phyloP scores from a whole-genome alignment of 2,888 invertebrate species.

The Cryptosula pallasiana region DNA sequence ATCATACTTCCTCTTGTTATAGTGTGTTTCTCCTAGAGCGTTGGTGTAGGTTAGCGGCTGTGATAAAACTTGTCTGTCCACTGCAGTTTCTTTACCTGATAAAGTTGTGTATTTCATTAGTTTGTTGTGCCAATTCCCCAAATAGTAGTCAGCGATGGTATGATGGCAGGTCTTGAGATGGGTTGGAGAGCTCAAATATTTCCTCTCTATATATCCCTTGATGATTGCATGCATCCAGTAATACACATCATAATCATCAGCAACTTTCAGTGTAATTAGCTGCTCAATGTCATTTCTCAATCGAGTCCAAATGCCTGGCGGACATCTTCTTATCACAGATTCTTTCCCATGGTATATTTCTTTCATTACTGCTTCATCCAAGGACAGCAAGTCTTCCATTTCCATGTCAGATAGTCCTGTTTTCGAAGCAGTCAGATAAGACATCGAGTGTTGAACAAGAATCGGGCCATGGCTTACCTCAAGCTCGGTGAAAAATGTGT shows the following conservation, averaged over 20 bases:
- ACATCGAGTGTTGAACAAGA: slow-evolving; percentile 37
- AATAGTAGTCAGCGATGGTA: slow-evolving; percentile 47
- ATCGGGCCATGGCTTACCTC: slow-evolving; percentile 38
- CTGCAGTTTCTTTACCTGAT: slow-evolving; percentile 27
- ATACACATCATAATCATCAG: slow-evolving; percentile 41
- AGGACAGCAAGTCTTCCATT: slow-evolving; percentile 50
- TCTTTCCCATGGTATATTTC: slow-evolving; percentile 33
- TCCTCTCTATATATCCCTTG: slow-evolving; percentile 32
- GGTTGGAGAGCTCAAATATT: slow-evolving; percentile 36
- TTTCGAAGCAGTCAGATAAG: slow-evolving; percentile 43
- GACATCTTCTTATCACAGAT: slow-evolving; percentile 38
- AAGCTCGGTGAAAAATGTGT: slow-evolving; percentile 36
- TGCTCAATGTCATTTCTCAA: slow-evolving; percentile 39
- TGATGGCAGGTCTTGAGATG: slow-evolving; percentile 37
- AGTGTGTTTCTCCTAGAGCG: slow-evolving; percentile 32
- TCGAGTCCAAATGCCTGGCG: slow-evolving; percentile 40
- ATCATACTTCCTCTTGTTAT: slow-evolving; percentile 47
- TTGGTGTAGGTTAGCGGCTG: slow-evolving; percentile 40
- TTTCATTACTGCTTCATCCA: slow-evolving; percentile 45
- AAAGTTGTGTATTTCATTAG: slow-evolving; percentile 33
- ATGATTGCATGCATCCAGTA: slow-evolving; percentile 40
- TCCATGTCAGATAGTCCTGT: slow-evolving; percentile 50
- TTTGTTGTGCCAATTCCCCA: slow-evolving; percentile 41
- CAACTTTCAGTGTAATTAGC: slow-evolving; percentile 35
- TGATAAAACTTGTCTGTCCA: slow-evolving; percentile 36